Percentiles rank a stretch among this genome's conserved stretches.
phyloP scores from a whole-genome alignment of 2,888 invertebrate genomes.

The Diogma glabrata region DNA sequence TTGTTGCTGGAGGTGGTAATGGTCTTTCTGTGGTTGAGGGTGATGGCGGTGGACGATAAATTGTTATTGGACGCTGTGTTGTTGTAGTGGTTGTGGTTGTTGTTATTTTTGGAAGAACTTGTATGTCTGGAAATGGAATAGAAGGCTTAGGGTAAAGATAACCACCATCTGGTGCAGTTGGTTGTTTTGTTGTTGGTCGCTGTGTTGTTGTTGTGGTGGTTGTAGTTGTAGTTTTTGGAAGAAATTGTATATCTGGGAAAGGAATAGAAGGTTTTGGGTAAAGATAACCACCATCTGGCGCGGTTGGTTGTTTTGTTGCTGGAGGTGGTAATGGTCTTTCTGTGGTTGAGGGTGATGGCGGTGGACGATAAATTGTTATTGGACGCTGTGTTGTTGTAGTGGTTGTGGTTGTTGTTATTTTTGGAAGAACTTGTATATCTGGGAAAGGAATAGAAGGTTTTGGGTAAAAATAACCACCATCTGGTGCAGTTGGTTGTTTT shows the following conservation, averaged over 20 bases:
- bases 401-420: not conserved
- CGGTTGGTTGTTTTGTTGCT: not conserved
- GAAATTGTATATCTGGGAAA: too few species aligned
- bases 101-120: not conserved
- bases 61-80: not conserved
- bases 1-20: not conserved
- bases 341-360: constrained; percentile 1
- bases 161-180: not conserved
- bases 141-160: not conserved
- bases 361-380: not conserved
- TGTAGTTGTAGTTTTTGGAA: not conserved
- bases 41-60: not conserved
- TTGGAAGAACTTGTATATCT: not conserved
- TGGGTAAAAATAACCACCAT: not conserved
- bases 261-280: not conserved
- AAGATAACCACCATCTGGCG: not conserved
- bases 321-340: constrained; percentile 6
- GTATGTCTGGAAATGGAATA: not conserved
- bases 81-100: too few species aligned
- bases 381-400: not conserved
- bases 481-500: constrained; percentile 6
- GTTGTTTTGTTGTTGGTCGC: constrained; percentile 12
- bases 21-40: not conserved
- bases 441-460: not conserved
- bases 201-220: not conserved